These are phyloP conservation scores for Sapayoa aenigma DNA, from an alignment of 2,113 vertebrate genomes.

Conservation along the genomic window DNA sequence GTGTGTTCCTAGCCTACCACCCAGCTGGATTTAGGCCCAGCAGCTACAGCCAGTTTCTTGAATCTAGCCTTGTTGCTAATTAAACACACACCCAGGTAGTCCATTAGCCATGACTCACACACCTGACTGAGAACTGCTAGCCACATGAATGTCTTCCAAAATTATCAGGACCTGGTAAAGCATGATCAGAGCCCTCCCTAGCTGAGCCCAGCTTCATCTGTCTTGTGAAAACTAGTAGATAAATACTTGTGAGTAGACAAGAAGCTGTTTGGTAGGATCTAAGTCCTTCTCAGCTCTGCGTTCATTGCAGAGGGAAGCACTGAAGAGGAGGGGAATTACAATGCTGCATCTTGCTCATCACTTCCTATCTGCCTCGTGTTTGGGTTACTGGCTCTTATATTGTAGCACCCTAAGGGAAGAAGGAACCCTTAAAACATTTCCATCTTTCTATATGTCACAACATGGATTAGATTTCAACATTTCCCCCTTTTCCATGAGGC, in stretches of 20 bases:
- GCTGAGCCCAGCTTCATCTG: neutral
- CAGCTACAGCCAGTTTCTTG: neutral
- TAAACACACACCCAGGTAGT: neutral
- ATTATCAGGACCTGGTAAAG: neutral
- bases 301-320: neutral
- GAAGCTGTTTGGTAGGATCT: neutral
- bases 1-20: neutral
- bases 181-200: neutral
- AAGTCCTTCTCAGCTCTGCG: neutral
- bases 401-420: neutral
- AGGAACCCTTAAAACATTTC: neutral
- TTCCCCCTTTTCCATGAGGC: neutral
- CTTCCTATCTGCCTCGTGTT: neutral
- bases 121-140: neutral
- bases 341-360: neutral
- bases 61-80: neutral
- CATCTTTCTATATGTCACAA: neutral
- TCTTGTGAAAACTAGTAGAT: neutral
- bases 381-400: neutral
- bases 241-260: neutral
- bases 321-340: neutral
- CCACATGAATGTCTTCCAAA: neutral
- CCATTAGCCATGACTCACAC: neutral
- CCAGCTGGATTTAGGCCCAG: neutral
- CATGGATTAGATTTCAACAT: neutral